Conservation (phyloP, 2,888 invertebrate species). For the Beris chalybata region DNA sequence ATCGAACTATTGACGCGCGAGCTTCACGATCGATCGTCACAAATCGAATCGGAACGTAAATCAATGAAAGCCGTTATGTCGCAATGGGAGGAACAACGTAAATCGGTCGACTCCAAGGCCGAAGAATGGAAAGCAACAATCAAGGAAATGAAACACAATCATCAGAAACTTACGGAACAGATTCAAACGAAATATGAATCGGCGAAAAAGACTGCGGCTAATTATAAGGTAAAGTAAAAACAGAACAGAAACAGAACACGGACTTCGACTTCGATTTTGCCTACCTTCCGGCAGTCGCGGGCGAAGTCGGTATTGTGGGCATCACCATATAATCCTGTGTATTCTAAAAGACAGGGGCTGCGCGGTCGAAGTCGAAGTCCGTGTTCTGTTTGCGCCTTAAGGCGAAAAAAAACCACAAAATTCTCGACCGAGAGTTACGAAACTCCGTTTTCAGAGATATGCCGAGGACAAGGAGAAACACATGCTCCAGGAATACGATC, state of each 20-base stretch:
- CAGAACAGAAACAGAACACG: too few species aligned
- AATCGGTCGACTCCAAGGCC: constrained; percentile 57
- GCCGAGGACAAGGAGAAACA: constrained; percentile 67
- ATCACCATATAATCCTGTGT: too few species aligned
- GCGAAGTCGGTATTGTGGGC: too few species aligned
- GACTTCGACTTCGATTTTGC: too few species aligned
- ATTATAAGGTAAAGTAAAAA: constrained; percentile 65
- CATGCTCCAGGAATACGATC: constrained; percentile 64
- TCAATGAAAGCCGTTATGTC: constrained; percentile 57
- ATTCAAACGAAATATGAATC: constrained; percentile 65
- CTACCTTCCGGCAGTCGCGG: too few species aligned
- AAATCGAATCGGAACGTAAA: constrained; percentile 57
- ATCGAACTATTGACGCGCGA: constrained; percentile 49
- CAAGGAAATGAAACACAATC: constrained; percentile 53
- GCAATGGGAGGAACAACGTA: constrained; percentile 57
- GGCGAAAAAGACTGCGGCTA: constrained; percentile 64
- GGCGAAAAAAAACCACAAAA: not conserved
- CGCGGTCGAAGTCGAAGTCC: too few species aligned
- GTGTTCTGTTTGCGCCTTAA: not conserved
- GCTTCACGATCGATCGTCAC: constrained; percentile 48
- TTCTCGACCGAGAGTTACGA: not conserved
- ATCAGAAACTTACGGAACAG: constrained; percentile 58
- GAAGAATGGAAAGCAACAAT: constrained; percentile 54
- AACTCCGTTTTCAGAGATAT: constrained; percentile 58
- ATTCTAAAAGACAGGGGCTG: too few species aligned